A percentile compares a stretch with the other conserved stretches of the same genome.
Evolutionary conservation across 1,140 invertebrate species (phyloP).

Genomic region (Magallana angulata): DNA sequence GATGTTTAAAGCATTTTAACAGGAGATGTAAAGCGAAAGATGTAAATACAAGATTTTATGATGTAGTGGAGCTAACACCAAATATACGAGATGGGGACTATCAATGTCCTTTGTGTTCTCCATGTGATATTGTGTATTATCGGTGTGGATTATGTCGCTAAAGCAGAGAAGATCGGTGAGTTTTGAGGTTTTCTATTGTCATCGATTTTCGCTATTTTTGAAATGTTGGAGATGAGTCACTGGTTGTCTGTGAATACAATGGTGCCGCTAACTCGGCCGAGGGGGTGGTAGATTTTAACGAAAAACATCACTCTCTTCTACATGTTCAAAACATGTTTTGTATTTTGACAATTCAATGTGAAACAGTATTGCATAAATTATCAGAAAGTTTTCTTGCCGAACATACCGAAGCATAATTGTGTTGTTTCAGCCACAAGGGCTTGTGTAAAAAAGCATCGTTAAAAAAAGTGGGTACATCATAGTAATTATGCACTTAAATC

Average conservation of each 20-base stretch:
- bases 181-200: not conserved
- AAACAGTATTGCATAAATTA: too few species aligned
- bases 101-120: not conserved
- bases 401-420: too few species aligned
- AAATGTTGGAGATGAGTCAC: conserved; percentile 11
- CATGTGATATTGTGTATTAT: not conserved
- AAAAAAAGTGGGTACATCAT: too few species aligned
- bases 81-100: not conserved
- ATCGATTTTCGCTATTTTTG: conserved; percentile 27
- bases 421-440: too few species aligned
- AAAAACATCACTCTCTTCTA: not conserved
- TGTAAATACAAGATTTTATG: not conserved
- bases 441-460: too few species aligned
- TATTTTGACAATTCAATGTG: not conserved
- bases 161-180: conserved; percentile 11
- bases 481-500: too few species aligned
- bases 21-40: not conserved
- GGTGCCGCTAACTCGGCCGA: not conserved
- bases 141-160: not conserved
- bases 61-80: not conserved
- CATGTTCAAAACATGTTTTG: not conserved
- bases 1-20: not conserved
- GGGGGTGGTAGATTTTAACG: not conserved
- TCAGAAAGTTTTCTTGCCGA: too few species aligned
- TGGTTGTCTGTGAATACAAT: not conserved